Base-by-base conservation (phyloP, 2,888 invertebrate species). In the Cephus nigrinus region DNA sequence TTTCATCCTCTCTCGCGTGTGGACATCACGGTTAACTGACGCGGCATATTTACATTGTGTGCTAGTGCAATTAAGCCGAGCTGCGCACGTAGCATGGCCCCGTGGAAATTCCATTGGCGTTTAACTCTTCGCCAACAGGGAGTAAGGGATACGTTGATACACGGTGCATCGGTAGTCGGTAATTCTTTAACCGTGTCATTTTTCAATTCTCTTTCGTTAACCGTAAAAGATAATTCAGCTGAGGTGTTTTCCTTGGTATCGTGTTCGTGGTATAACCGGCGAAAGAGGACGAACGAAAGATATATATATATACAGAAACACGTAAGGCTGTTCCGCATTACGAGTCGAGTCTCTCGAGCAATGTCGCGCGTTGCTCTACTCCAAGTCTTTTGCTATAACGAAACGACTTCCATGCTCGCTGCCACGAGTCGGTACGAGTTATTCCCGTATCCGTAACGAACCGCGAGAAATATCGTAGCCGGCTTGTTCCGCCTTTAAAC, bases 31-130 rank as follows among this genome's bases (percentile, higher is more conserved):
- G 87, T 87, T 87, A 88, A 89, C 89, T 88, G 89, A 88, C 89
- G 86, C 88, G 88, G 87, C 88, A 90, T 89, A 90, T 90, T 90
- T 90, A 89, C 89, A 90, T 89, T 89, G 88, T 87, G 87, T 86
- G 87, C 86, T 85, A 88, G 86, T 86, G 90, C 89, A 91, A 90
- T 91, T 90, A 90, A 90, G 89, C 89, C 31, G 34, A 30, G 36
- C 68, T 15, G 30, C 12, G 72, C 32, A 72, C 55, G 40, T 75
- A 15, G 40, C 40, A n/a, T 5, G 69, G 69, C 31, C 12, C 69
- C 31, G 30, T 71, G 71, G 71, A 71, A 71, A 55, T 71, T 71
- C 71, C 71, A 71, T 71, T 31, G 71, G 23, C 55, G 23, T 55
- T 55, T 55, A 55, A 55, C 55, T 55, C 55, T 23, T 23, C 55